Evolutionary conservation across 1,140 invertebrate species (phyloP).

Genomic region (Bradynema listronoti): DNA sequence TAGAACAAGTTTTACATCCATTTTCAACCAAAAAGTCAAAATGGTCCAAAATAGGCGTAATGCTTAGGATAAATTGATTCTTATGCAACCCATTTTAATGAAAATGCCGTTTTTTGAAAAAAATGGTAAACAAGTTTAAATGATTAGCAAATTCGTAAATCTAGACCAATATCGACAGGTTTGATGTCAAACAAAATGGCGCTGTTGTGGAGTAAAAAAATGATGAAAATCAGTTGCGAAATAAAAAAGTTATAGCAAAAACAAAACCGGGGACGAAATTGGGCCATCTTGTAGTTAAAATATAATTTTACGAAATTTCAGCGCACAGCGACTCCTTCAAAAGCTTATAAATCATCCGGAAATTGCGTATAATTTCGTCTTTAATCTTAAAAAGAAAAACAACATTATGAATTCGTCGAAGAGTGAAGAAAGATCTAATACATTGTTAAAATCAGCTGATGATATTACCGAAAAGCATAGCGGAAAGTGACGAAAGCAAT

Average conservation of each 20-base stretch:
- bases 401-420: too few relatives aligned
- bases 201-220: not conserved
- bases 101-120: too few relatives aligned
- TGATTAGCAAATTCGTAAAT: not conserved
- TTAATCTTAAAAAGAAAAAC: not conserved
- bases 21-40: too few relatives aligned
- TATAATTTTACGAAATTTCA: constrained; percentile 1
- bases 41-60: too few relatives aligned
- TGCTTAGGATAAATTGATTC: too few relatives aligned
- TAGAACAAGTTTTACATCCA: too few relatives aligned
- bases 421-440: too few relatives aligned
- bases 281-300: not conserved
- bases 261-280: not conserved
- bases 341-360: not conserved
- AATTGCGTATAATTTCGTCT: constrained; percentile 8
- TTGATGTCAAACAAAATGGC: not conserved
- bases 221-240: not conserved
- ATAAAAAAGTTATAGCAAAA: not conserved
- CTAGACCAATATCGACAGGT: not conserved
- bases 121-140: too few relatives aligned
- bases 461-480: too few relatives aligned
- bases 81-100: too few relatives aligned
- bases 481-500: too few relatives aligned
- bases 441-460: too few relatives aligned
- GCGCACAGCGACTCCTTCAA: not conserved